These are phyloP conservation scores for Nematopogon swammerdamellus DNA, from an alignment of 2,888 invertebrate genomes.

Conservation along the genomic window DNA sequence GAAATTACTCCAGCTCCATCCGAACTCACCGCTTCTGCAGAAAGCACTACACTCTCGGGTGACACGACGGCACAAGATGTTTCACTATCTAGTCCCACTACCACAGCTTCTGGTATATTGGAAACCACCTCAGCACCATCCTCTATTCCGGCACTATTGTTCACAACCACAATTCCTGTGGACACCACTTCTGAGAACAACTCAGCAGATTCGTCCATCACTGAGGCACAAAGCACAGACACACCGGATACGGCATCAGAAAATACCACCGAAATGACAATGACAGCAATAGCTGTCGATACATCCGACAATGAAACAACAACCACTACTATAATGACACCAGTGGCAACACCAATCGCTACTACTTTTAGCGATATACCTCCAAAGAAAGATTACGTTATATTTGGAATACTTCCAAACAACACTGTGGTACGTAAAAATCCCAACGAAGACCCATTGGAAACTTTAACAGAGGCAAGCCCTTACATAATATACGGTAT, in stretches of 20 bases:
- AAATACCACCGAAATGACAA: conserved; percentile 10
- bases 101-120: conserved; percentile 9
- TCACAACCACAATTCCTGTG: conserved; percentile 8
- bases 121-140: conserved; percentile 11
- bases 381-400: conserved; percentile 66
- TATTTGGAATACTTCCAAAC: conserved; percentile 74
- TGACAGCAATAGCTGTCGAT: conserved; percentile 19
- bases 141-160: not conserved
- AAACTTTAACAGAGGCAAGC: conserved; percentile 64
- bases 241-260: conserved; percentile 15
- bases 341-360: not conserved
- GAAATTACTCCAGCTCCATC: not conserved
- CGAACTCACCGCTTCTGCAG: not conserved
- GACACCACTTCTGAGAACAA: conserved; percentile 17
- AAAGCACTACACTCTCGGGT: not conserved
- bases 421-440: conserved; percentile 76
- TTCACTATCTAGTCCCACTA: not conserved
- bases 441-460: conserved; percentile 63
- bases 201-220: conserved; percentile 16
- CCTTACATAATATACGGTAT: conserved; percentile 74
- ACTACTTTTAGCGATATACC: conserved; percentile 12
- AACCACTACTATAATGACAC: conserved; percentile 7
- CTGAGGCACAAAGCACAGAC: conserved; percentile 9
- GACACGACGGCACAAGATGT: not conserved
- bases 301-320: not conserved